Conservation (phyloP, 1,140 invertebrate genomes). For the Dolichoris vasculosae region DNA sequence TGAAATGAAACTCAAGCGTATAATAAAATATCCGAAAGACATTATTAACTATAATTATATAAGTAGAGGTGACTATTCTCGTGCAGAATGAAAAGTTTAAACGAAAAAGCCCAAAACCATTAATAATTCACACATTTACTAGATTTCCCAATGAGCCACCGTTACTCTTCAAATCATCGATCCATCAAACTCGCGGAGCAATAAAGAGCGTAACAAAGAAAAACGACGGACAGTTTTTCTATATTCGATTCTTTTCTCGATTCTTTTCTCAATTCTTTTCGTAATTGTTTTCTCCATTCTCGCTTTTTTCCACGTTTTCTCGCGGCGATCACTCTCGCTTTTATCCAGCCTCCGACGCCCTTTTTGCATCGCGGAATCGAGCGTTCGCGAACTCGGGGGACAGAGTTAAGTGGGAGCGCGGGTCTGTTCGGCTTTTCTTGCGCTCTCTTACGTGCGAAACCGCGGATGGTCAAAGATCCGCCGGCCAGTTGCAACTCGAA, state of each 20-base stretch:
- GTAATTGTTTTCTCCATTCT: not conserved
- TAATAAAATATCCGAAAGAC: no score
- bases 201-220: not conserved
- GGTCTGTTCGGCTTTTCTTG: not conserved
- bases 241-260: not conserved
- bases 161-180: not conserved
- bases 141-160: no score
- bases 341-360: not conserved
- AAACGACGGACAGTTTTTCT: not conserved
- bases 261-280: not conserved
- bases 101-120: no score
- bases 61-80: no score
- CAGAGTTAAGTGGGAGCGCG: not conserved
- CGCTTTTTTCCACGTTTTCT: not conserved
- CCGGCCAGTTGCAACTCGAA: not conserved
- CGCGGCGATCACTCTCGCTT: not conserved
- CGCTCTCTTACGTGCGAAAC: not conserved
- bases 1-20: no score
- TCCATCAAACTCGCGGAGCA: not conserved
- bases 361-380: not conserved
- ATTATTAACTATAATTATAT: no score
- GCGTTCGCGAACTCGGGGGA: not conserved
- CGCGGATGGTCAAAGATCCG: conserved; percentile 1
- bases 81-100: no score
- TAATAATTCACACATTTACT: no score